Base-by-base conservation (phyloP, 2,888 invertebrate species). In the Nephrotoma guestfalica region DNA sequence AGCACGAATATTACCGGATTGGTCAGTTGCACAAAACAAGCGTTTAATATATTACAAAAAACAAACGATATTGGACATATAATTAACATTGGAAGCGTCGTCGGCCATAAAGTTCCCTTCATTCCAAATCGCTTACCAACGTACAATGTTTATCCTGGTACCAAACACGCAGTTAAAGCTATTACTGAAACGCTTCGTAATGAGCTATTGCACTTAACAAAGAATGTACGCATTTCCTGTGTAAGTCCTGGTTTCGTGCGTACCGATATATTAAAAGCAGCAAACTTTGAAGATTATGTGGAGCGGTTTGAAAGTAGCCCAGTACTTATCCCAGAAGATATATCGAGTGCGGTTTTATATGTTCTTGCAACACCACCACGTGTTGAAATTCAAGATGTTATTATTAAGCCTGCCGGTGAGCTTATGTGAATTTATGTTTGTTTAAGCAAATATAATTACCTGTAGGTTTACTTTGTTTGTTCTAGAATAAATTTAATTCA, bases 1-100 rank as follows among this genome's bases (percentile, higher is more conserved):
- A 92, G 93, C 87, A 91, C 91, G 11, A 93, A 93, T 89, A 87
- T 93, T 0, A 91, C 91, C 88, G 93, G 92, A 2, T 89, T 92
- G 0, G 89, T 93, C 0, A 87, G 91, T 86, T 93, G 93, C 88
- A 91, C 92, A 0, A 91, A 92, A 3, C 91, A 91, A 30, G 93
- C 93, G 1, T 90, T 93, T 18, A 89, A 90, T 0, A 92, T 92
- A 0, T 93, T 93, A 93, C 91, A 89, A 86, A 88, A 88, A 18
- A 89, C 90, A 0, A 90, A 92, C 1, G 88, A 90, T 41, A 92
- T 93, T 88, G 93, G 93, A 0, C 93, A 93, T 88, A 90, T 93
- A 41, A 89, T 93, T 41, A 89, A 92, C 30, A 90, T 93, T 43
- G 92, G 92, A 87, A 91, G 91, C 87, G 87, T 90, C 15, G 83